phyloP scores from a whole-genome alignment of 1,140 invertebrate genomes.

The Polypedilum vanderplanki region DNA sequence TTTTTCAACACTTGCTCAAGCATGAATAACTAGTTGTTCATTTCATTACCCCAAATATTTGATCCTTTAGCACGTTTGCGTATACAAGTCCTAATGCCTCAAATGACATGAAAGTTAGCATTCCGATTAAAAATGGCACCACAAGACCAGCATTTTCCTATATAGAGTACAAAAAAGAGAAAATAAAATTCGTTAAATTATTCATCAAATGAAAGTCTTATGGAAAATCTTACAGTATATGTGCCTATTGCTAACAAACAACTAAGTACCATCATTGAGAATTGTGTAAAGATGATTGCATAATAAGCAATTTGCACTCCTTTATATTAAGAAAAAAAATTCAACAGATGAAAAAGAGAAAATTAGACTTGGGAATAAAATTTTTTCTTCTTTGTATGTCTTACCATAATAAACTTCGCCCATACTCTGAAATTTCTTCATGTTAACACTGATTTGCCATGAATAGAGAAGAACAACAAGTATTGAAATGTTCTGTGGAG shows the following conservation, averaged over 20 bases:
- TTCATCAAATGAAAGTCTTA: neutral
- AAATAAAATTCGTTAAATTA: neutral
- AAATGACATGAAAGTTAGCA: constrained; percentile 65
- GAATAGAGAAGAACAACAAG: constrained; percentile 61
- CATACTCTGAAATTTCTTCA: constrained; percentile 55
- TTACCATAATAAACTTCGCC: constrained; percentile 68
- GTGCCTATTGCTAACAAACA: constrained; percentile 60
- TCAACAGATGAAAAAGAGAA: constrained; percentile 29
- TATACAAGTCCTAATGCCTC: constrained; percentile 69
- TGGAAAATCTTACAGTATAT: constrained; percentile 53
- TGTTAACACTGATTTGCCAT: constrained; percentile 61
- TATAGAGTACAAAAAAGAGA: constrained; percentile 36
- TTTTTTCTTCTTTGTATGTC: constrained; percentile 34
- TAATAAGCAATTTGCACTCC: constrained; percentile 68
- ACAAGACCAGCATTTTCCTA: constrained; percentile 62
- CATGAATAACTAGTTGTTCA: neutral
- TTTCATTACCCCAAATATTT: constrained; percentile 59
- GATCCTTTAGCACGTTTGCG: constrained; percentile 66
- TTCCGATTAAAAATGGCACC: constrained; percentile 65
- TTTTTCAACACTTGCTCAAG: neutral
- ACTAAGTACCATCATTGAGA: constrained; percentile 62
- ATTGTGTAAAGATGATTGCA: constrained; percentile 63
- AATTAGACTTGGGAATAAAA: neutral
- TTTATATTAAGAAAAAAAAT: constrained; percentile 37
- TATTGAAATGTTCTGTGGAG: constrained; percentile 60